Evolutionary conservation across 2,888 invertebrate species (phyloP), one percentile per base, ranked within the genome.

Genomic region (Tetropium fuscum): DNA sequence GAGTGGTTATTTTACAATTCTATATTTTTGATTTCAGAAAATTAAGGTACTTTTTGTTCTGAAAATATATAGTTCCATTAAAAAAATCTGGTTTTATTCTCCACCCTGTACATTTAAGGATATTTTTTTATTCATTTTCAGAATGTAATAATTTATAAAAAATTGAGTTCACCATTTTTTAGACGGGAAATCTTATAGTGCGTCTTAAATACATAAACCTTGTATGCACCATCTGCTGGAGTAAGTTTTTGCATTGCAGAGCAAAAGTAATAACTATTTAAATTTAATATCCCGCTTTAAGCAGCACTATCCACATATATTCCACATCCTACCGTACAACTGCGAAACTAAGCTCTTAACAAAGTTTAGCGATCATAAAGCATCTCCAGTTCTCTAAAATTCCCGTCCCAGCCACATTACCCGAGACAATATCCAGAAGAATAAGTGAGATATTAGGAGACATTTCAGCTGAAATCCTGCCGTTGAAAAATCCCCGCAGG

Each of bases 401-500:
- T 19, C 40, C 56, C 47, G 22, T 56, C 15, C 57, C 51, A 63
- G 47, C 47, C 57, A 61, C 69, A 68, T 69, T 66, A 69, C 60
- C 53, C 54, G 66, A 64, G 63, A 69, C 66, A 66, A 62, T 64
- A 69, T 66, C 54, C 63, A 30, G 36, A 48, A 43, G 57, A 53
- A 62, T 63, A 65, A 58, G 57, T 56, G 63, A 64, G 54, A 65
- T 62, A 66, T 63, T 59, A 60, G n/a, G n/a, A 56, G 57, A 58
- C 62, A 63, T 62, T 67, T 54, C 47, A 56, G 43, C 53, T 55
- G 62, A 67, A 59, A 67, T 64, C 60, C 58, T 45, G 64, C 60
- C 63, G 58, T 61, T 58, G 59, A 61, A 64, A 55, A 64, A 59
- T 60, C 63, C 68, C 68, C 53, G 48, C 58, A 54, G 68, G 64